Evolutionary conservation across 2,113 vertebrate species (phyloP), one percentile per base, ranked within the genome.

Genomic region (Siphamia tubifer): DNA sequence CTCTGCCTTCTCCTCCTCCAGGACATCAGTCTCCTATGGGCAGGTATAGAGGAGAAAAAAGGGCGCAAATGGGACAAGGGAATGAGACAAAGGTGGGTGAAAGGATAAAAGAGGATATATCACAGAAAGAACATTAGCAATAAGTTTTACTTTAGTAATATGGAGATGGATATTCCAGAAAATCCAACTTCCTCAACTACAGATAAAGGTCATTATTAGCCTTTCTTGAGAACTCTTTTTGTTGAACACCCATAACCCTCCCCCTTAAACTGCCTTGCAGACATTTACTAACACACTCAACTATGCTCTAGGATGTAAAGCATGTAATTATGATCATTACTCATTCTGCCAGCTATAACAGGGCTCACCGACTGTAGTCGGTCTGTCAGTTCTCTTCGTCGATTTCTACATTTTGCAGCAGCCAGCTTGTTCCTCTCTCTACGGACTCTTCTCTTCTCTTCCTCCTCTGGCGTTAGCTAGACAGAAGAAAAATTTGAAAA

Each of bases 1-100:
- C 77, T 96, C 96, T 0, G 96, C 94, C 45, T 98, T 99, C 85
- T 96, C 94, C 88, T 99, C 96, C 87, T 99, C 96, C 87, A 99
- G 77, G 5, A 96, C 86, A 58, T 99, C 97, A 0, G 97, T 99
- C 90, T 98, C 97, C 97, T 99, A 87, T 2, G 15, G 51, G 39
- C 11, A 65, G 66, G 57, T 20, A 60, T 24, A 79, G 48, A 65
- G 28, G 48, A 63, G 60, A 57, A 48, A 47, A 2, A 6, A n/a
- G n/a, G 27, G 39, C n/a, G 47, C 3, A 2, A 52, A 15, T 15
- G 28, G 25, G 24, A 40, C 10, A 32, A 13, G 19, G 25, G 35
- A 54, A 16, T 23, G 30, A 45, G 38, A 65, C 3, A 61, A 43
- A 74, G 25, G 65, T 61, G 21, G 58, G 16, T 66, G 43, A 74